Conservation (phyloP, 2,113 vertebrate genomes). For the Empidonax alnorum region DNA sequence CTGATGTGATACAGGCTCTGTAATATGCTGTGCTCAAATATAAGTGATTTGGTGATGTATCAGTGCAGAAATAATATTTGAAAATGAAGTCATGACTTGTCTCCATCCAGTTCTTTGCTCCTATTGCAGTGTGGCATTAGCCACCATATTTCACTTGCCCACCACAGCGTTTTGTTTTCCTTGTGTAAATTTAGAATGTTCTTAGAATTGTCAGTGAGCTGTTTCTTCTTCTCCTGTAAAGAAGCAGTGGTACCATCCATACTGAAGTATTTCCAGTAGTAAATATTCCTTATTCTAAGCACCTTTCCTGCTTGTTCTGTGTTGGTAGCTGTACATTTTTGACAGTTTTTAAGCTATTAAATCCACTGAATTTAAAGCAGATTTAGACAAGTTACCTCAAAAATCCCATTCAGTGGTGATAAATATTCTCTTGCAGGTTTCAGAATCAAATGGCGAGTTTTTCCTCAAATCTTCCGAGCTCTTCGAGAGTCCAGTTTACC, state of each 20-base stretch:
- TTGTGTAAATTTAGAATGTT: neutral
- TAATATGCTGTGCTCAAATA: neutral
- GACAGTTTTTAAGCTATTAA: neutral
- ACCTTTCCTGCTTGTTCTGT: neutral
- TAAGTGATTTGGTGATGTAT: neutral
- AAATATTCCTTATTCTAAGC: neutral
- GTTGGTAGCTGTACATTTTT: neutral
- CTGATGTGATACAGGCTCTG: accelerated
- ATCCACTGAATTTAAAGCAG: neutral
- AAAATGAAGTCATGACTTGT: neutral
- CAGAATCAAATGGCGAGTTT: slow-evolving; percentile 91
- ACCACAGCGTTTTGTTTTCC: neutral
- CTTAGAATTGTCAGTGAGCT: neutral
- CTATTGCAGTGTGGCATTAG: neutral
- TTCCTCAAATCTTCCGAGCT: slow-evolving; percentile 96
- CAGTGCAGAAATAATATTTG: neutral
- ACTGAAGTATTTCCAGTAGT: neutral
- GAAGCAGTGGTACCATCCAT: neutral
- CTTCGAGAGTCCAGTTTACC: slow-evolving; percentile 95
- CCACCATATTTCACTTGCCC: neutral
- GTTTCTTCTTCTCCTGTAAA: neutral
- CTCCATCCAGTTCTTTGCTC: neutral
- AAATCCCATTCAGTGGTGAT: neutral
- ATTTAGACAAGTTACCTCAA: neutral
- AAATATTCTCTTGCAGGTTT: slow-evolving; percentile 77